These are phyloP conservation scores for Chiridota heheva DNA, from an alignment of 35 echinoderm and acorn worm genomes.

Conservation along the genomic window DNA sequence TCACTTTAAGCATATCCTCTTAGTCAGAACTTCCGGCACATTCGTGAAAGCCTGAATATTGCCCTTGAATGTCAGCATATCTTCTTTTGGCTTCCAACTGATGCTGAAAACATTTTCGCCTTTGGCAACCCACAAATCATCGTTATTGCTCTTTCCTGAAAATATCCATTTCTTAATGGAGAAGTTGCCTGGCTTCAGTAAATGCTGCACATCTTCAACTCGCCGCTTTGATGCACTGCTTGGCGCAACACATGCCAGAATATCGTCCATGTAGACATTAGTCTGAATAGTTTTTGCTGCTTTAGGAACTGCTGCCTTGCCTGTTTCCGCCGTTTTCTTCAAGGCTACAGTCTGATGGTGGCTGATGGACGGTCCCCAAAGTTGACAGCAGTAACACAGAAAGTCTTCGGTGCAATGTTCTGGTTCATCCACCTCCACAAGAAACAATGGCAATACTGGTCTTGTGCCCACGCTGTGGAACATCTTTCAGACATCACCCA, in stretches of 20 bases:
- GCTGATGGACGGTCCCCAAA: constrained; percentile 50
- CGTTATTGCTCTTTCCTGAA: neutral
- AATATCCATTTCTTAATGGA: constrained; percentile 17
- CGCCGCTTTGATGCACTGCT: neutral
- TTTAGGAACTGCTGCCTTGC: neutral
- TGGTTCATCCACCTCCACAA: constrained; percentile 22
- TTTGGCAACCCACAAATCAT: constrained; percentile 6
- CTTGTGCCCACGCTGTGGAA: constrained; percentile 26
- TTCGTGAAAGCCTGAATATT: constrained; percentile 24
- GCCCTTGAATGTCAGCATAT: constrained; percentile 1
- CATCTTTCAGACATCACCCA: constrained; percentile 68
- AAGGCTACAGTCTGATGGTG: constrained; percentile 31
- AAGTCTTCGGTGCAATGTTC: constrained; percentile 1
- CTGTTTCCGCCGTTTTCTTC: constrained; percentile 39
- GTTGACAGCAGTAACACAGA: constrained; percentile 30
- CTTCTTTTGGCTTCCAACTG: constrained; percentile 21
- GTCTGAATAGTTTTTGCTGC: constrained; percentile 5
- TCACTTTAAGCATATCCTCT: constrained; percentile 38
- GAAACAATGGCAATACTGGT: constrained; percentile 14
- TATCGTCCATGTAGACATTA: constrained; percentile 36
- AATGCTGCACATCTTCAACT: constrained; percentile 7
- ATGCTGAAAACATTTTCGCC: constrained; percentile 27
- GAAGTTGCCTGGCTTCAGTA: constrained; percentile 24
- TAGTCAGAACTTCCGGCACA: constrained; percentile 18
- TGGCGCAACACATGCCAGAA: constrained; percentile 12